Evolutionary conservation across 1,140 invertebrate species (phyloP), one percentile per base, ranked within the genome.

Genomic region (Maniola jurtina): DNA sequence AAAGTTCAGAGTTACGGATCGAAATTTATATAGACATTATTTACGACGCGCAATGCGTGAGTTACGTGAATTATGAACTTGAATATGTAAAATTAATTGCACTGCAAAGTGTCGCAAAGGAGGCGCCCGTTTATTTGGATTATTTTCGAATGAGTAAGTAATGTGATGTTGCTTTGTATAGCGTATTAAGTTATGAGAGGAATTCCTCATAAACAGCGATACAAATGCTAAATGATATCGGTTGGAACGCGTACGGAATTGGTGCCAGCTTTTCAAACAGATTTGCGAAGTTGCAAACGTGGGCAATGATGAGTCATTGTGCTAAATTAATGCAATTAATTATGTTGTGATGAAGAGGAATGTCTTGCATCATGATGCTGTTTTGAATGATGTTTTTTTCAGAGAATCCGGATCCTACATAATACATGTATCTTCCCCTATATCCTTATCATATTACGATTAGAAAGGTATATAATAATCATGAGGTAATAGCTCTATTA

Each of bases 101-200:
- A 34, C 58, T 38, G 75, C 78, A 76, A 73, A 85, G 82, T 87
- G 82, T 83, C 75, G 72, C 80, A 67, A 66, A 66, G 66, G 72
- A 73, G 78, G 69, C 54, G n/a, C 45, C 48, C 50, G 70, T 74
- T 72, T 70, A 61, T 80, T 88, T 84, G 85, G 86, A 88, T 90
- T 86, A 77, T 86, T 87, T 86, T 80, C 48, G 84, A 73, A 74
- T 82, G 83, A 84, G 86, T 90, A 89, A 90, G 86, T 90, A 83
- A 77, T 75, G 73, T 79, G 70, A 61, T 71, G 76, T 58, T 67
- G 65, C 69, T 75, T 75, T 54, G 59, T 65, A 64, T 58, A 64
- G 62, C 50, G 52, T 57, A 52, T 66, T 59, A 68, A 68, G 55
- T 68, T 64, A 61, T 61, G 56, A 68, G 55, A 33, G 14, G 61